Percentiles rank a stretch among this genome's conserved stretches.
Conservation (phyloP, 1,140 invertebrate genomes). For the Diprion similis region DNA sequence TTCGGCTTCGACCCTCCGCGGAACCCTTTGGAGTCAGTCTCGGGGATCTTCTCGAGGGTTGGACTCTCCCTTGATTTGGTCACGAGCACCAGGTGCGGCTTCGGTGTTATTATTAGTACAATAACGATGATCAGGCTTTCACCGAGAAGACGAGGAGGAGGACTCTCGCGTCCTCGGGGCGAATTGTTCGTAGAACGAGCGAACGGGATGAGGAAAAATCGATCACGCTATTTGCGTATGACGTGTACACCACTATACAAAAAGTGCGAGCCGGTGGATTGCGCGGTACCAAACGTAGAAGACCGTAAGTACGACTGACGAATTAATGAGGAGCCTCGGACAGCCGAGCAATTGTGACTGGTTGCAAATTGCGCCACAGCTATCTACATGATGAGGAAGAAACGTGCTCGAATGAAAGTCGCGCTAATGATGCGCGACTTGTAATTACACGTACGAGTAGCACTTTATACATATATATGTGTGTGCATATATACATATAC, state of each 20-base stretch:
- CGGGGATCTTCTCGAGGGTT: not conserved
- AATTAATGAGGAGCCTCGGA: not conserved
- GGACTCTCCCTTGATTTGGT: not conserved
- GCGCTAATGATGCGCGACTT: no score
- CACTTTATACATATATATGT: no score
- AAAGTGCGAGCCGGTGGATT: not conserved
- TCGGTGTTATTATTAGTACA: not conserved
- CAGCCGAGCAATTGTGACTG: not conserved
- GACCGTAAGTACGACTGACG: not conserved
- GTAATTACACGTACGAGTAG: no score
- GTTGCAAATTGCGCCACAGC: not conserved
- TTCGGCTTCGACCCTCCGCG: not conserved
- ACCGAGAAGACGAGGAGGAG: not conserved
- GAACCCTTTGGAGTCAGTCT: not conserved
- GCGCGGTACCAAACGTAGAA: not conserved
- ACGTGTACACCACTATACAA: not conserved
- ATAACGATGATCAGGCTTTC: not conserved
- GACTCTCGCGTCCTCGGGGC: no score
- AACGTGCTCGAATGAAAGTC: no score
- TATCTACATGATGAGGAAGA: not conserved
- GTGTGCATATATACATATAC: no score
- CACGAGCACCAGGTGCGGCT: not conserved
- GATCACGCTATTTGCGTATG: not conserved
- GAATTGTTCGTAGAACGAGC: not conserved
- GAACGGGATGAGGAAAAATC: not conserved